A percentile compares a stretch with the other conserved stretches of the same genome.
phyloP scores from a whole-genome alignment of 2,888 invertebrate species.

The Dermolepida albohirtum region DNA sequence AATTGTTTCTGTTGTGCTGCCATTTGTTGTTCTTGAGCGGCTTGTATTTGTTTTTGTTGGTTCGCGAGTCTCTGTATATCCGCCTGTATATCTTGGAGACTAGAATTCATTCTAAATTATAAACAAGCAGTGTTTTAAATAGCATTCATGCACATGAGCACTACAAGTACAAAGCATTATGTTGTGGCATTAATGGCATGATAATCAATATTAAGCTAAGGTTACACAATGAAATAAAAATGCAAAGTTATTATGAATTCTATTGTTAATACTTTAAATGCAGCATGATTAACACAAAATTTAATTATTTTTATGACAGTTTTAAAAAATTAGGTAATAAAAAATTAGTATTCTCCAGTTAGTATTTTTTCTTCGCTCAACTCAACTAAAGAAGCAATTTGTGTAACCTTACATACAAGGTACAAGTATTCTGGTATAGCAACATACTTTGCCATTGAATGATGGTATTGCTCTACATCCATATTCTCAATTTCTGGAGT shows the following conservation, averaged over 20 bases:
- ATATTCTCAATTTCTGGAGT: slow-evolving; percentile 84
- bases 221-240: no score
- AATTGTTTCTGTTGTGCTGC: slow-evolving; percentile 64
- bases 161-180: slow-evolving; percentile 30
- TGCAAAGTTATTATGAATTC: no score
- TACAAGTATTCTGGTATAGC: not conserved
- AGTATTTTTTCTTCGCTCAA: no score
- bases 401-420: no score
- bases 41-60: slow-evolving; percentile 82
- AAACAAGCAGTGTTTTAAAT: slow-evolving; percentile 35
- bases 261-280: no score
- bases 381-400: no score
- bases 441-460: slow-evolving; percentile 83
- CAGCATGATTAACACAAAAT: no score
- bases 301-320: no score
- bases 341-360: no score
- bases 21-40: slow-evolving; percentile 71
- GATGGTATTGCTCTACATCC: slow-evolving; percentile 75
- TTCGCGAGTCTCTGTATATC: slow-evolving; percentile 91
- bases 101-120: slow-evolving; percentile 85
- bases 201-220: no score
- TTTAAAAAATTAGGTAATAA: no score
- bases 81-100: slow-evolving; percentile 92
- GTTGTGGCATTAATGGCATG: not conserved
- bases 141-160: slow-evolving; percentile 25